Conservation (phyloP, 2,888 invertebrate genomes). For the Drosophila pseudotalamancana region DNA sequence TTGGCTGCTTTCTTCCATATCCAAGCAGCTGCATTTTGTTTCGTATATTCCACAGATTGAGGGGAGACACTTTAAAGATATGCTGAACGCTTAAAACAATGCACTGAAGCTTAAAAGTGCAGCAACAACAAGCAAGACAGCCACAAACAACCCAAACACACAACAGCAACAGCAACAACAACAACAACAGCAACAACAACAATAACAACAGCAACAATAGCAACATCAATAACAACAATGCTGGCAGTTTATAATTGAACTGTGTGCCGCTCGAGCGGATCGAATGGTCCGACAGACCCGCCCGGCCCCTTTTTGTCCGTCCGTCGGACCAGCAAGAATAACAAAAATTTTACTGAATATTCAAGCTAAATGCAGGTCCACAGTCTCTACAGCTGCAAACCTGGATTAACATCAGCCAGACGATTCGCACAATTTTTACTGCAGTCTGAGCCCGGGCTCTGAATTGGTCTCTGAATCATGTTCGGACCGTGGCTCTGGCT, state of each 20-base stretch:
- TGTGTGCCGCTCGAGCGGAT: conserved; percentile 67
- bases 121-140: conserved; percentile 40
- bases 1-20: conserved; percentile 25
- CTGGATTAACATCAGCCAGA: conserved; percentile 38
- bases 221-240: conserved; percentile 3
- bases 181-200: neutral
- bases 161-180: conserved; percentile 22
- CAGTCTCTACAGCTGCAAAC: conserved; percentile 13
- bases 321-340: conserved; percentile 46
- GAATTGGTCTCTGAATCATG: conserved; percentile 9
- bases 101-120: conserved; percentile 29
- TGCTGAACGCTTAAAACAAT: conserved; percentile 20
- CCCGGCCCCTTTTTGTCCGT: neutral
- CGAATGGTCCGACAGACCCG: conserved; percentile 41
- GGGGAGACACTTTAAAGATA: conserved; percentile 34
- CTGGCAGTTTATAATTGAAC: conserved; percentile 73
- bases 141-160: conserved; percentile 27
- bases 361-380: conserved; percentile 46
- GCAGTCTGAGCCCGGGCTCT: conserved; percentile 25
- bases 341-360: conserved; percentile 72
- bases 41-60: conserved; percentile 29
- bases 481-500: neutral
- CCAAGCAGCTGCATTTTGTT: conserved; percentile 37
- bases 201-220: no score
- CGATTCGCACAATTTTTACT: conserved; percentile 63